phyloP scores from a whole-genome alignment of 2,888 invertebrate genomes.

The Formica aserva region DNA sequence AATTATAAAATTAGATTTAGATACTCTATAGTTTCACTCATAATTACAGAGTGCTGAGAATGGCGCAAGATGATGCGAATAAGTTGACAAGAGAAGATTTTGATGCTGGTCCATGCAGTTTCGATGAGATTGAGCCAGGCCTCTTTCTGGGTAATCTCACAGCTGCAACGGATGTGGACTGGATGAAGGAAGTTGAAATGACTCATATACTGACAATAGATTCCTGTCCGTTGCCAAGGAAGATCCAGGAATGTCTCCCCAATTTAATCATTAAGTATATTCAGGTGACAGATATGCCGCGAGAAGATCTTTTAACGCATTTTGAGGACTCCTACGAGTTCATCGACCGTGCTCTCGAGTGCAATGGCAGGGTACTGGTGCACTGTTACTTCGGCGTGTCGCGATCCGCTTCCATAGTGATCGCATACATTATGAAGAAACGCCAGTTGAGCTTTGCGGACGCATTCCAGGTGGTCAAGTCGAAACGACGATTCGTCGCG shows the following conservation, averaged over 20 bases:
- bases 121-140: slow-evolving; percentile 87
- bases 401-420: slow-evolving; percentile 94
- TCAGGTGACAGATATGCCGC: slow-evolving; percentile 93
- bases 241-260: slow-evolving; percentile 89
- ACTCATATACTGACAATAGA: slow-evolving; percentile 94
- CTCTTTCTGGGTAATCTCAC: slow-evolving; percentile 91
- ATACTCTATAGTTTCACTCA: slow-evolving; percentile 45
- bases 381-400: slow-evolving; percentile 98
- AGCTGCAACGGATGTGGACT: slow-evolving; percentile 91
- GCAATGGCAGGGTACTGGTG: slow-evolving; percentile 91
- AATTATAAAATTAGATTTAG: slow-evolving; percentile 10
- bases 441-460: slow-evolving; percentile 91
- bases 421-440: slow-evolving; percentile 95
- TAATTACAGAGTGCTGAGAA: slow-evolving; percentile 59
- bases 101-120: slow-evolving; percentile 88
- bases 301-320: slow-evolving; percentile 93
- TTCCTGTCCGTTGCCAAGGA: slow-evolving; percentile 93
- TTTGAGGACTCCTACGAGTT: slow-evolving; percentile 92
- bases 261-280: slow-evolving; percentile 91
- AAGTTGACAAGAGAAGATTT: slow-evolving; percentile 85
- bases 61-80: slow-evolving; percentile 52
- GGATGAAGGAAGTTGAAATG: slow-evolving; percentile 89
- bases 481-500: slow-evolving; percentile 90
- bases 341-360: slow-evolving; percentile 89
- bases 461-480: slow-evolving; percentile 90